A percentile compares a stretch with the other conserved stretches of the same genome.
These are phyloP conservation scores for Platanista minor DNA, from an alignment of 2,113 vertebrate genomes.

Conservation along the genomic window DNA sequence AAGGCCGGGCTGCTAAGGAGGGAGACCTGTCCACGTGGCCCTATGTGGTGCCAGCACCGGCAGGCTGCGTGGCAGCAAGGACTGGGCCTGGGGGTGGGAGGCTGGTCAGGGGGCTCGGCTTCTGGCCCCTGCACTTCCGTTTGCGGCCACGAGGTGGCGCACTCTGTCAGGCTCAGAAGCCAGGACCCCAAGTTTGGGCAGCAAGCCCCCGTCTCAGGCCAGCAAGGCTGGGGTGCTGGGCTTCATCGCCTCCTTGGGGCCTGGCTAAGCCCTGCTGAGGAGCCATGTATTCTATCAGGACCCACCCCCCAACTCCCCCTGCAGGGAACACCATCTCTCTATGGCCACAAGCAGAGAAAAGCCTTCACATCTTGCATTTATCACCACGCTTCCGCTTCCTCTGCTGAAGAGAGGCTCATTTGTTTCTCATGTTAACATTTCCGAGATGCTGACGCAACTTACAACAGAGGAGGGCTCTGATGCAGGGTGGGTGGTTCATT, in stretches of 20 bases:
- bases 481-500: rapidly evolving
- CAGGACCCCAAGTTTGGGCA: rapidly evolving
- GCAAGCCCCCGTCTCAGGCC: rapidly evolving
- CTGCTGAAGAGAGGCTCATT: rapidly evolving
- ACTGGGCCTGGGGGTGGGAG: rapidly evolving
- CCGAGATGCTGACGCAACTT: rapidly evolving
- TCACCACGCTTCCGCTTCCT: rapidly evolving
- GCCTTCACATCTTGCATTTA: background rate
- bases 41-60: rapidly evolving
- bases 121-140: background rate
- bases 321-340: background rate
- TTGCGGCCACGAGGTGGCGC: background rate
- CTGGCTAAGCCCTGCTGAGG: background rate
- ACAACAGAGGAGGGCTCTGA: rapidly evolving
- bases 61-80: rapidly evolving
- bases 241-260: background rate
- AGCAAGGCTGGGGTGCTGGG: background rate
- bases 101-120: rapidly evolving
- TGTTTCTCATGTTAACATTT: background rate
- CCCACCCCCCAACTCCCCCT: background rate
- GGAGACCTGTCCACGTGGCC: background rate
- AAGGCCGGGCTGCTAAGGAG: background rate
- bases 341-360: background rate
- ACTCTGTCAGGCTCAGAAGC: background rate
- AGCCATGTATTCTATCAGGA: background rate